Conservation (phyloP, 2,113 vertebrate genomes). For the Oryzias melastigma region DNA sequence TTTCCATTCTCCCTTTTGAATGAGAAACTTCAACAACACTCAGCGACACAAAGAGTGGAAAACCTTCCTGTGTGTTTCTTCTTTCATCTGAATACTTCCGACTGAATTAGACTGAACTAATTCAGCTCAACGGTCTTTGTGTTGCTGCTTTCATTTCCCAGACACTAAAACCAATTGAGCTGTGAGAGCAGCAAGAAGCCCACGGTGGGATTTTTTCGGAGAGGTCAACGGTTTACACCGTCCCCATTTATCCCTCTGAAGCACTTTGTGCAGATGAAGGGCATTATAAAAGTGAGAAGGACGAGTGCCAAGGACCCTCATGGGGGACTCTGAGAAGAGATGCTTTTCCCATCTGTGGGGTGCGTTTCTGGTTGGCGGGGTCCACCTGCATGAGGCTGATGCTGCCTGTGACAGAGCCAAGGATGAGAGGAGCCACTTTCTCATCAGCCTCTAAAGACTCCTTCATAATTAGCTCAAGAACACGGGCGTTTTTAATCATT, state of each 20-base stretch:
- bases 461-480: conserved; percentile 38
- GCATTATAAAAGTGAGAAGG: conserved; percentile 36
- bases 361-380: conserved; percentile 50
- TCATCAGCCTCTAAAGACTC: conserved; percentile 30
- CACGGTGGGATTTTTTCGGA: conserved; percentile 34
- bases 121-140: conserved; percentile 46
- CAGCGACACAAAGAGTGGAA: conserved; percentile 21
- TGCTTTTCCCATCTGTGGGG: conserved; percentile 68
- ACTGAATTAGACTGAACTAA: conserved; percentile 18
- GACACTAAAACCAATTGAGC: conserved; percentile 31
- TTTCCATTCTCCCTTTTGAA: conserved; percentile 35
- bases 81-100: conserved; percentile 53
- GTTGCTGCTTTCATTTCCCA: conserved; percentile 33
- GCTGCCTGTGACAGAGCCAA: conserved; percentile 34
- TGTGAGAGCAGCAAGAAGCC: conserved; percentile 41
- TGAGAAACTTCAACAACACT: conserved; percentile 18
- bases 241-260: conserved; percentile 44
- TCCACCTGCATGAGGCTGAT: conserved; percentile 50
- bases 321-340: conserved; percentile 41
- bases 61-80: conserved; percentile 32
- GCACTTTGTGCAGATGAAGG: conserved; percentile 43
- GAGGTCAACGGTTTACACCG: conserved; percentile 45
- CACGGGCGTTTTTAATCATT: conserved; percentile 25
- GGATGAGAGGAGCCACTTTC: conserved; percentile 44
- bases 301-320: conserved; percentile 49